These are phyloP conservation scores for Callosobruchus maculatus DNA, from an alignment of 2,888 invertebrate species.

Conservation along the genomic window DNA sequence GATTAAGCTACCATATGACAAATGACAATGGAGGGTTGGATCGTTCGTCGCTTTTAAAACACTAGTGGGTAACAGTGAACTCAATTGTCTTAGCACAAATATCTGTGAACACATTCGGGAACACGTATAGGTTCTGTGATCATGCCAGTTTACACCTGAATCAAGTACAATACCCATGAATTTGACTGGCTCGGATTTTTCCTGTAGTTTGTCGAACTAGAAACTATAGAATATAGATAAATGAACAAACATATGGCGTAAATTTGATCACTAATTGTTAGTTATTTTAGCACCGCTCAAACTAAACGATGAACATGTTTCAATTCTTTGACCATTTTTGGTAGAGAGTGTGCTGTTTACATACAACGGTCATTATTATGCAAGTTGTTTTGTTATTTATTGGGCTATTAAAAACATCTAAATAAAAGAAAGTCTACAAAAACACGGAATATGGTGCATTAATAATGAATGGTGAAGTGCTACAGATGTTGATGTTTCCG, in stretches of 20 bases:
- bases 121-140: no score
- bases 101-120: no score
- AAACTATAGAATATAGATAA: no score
- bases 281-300: not conserved
- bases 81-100: no score
- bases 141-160: no score
- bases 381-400: not conserved
- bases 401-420: not conserved
- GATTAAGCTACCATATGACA: no score
- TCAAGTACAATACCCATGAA: no score
- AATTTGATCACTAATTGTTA: not conserved
- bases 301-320: not conserved
- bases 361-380: not conserved
- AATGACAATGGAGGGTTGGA: no score
- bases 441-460: not conserved
- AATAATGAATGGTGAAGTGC: not conserved
- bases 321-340: not conserved
- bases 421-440: not conserved
- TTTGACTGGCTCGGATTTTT: no score
- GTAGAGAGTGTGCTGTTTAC: not conserved
- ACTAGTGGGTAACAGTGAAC: no score
- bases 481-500: not conserved
- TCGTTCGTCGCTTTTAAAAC: no score
- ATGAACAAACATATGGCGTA: not conserved
- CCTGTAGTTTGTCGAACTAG: no score